Conservation (phyloP, 2,888 invertebrate species). For the Agrochola macilenta region DNA sequence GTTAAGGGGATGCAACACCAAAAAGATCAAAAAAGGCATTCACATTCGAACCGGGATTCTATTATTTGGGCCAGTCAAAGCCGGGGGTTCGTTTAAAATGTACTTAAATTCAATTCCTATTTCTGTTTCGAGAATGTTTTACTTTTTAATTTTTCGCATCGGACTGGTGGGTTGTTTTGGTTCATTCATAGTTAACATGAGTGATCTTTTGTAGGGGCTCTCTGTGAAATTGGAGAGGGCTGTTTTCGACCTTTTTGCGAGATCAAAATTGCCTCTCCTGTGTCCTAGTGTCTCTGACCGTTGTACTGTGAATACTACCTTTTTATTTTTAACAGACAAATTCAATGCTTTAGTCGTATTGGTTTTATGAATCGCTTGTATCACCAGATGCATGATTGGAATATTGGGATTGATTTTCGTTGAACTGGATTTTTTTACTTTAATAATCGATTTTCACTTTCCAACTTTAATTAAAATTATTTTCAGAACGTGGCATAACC, state of each 20-base stretch:
- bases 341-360: constrained; percentile 19
- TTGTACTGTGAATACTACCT: constrained; percentile 59
- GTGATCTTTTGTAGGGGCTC: constrained; percentile 89
- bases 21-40: constrained; percentile 87
- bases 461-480: background rate
- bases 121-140: constrained; percentile 85
- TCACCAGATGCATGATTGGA: background rate
- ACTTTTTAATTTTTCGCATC: constrained; percentile 86
- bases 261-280: constrained; percentile 83
- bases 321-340: constrained; percentile 37
- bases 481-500: background rate
- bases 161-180: constrained; percentile 85
- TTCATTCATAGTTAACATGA: constrained; percentile 89
- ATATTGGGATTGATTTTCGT: background rate
- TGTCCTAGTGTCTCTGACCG: constrained; percentile 73
- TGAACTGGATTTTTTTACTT: background rate
- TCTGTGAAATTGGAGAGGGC: constrained; percentile 88
- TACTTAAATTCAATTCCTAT: constrained; percentile 90
- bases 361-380: background rate
- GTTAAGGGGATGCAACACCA: constrained; percentile 86
- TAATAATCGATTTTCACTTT: background rate
- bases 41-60: constrained; percentile 84
- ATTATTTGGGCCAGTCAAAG: constrained; percentile 88
- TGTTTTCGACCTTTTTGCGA: constrained; percentile 85
- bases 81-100: constrained; percentile 87